phyloP scores from a whole-genome alignment of 2,797 vertebrate species.

The Anabas testudineus region DNA sequence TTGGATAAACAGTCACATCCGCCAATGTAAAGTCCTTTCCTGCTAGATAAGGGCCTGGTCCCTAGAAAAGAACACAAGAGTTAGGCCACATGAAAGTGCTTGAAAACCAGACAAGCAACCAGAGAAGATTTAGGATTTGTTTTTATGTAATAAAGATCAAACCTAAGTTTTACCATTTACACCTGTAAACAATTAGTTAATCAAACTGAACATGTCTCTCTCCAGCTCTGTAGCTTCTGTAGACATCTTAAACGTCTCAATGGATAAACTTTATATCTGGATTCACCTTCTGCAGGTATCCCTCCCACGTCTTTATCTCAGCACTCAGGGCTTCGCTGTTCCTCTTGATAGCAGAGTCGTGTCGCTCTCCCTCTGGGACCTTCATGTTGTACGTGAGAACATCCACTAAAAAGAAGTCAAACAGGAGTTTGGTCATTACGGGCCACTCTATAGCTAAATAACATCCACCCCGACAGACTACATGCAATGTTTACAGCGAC shows the following conservation, averaged over 20 bases:
- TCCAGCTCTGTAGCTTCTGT: too few species aligned
- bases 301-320: slow-evolving; percentile 80
- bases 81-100: not conserved
- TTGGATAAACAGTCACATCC: slow-evolving; percentile 75
- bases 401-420: slow-evolving; percentile 42
- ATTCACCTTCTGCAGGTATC: slow-evolving; percentile 72
- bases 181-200: too few species aligned
- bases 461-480: too few species aligned
- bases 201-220: too few species aligned
- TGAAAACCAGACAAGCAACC: not conserved
- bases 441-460: too few species aligned
- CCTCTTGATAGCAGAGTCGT: slow-evolving; percentile 74
- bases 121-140: not conserved
- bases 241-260: too few species aligned
- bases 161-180: too few species aligned
- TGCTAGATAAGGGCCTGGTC: slow-evolving; percentile 55
- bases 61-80: slow-evolving; percentile 34
- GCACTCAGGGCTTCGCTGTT: slow-evolving; percentile 57
- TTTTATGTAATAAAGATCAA: not conserved
- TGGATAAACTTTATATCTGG: too few species aligned
- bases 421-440: not conserved
- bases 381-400: slow-evolving; percentile 71
- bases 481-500: too few species aligned
- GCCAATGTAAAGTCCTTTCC: slow-evolving; percentile 79
- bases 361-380: slow-evolving; percentile 79